These are phyloP conservation scores for Salarias fasciatus DNA, from an alignment of 2,797 vertebrate species.

Conservation along the genomic window DNA sequence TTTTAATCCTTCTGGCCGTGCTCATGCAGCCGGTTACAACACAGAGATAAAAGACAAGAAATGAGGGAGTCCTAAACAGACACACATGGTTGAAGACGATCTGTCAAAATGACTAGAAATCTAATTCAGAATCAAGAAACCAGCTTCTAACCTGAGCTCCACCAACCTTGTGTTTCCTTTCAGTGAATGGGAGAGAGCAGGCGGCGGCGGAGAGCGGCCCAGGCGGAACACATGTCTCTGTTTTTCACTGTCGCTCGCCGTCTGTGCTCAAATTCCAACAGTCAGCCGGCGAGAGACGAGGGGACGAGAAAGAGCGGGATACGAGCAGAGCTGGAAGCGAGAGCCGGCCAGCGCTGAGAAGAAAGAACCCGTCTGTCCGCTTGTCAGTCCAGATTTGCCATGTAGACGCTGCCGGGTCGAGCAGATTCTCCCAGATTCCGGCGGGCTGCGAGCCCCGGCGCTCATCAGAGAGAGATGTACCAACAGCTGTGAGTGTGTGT, in stretches of 20 bases:
- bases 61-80: background rate
- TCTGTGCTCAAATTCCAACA: conserved; percentile 48
- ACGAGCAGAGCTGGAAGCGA: conserved; percentile 9
- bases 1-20: conserved; percentile 13
- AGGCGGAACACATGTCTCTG: conserved; percentile 73
- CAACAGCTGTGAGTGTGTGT: conserved; percentile 77
- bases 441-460: background rate
- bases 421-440: conserved; percentile 49
- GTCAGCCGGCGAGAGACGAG: conserved; percentile 18
- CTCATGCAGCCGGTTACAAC: background rate
- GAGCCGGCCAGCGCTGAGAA: conserved; percentile 15
- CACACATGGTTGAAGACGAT: background rate
- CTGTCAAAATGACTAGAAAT: background rate
- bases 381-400: conserved; percentile 38
- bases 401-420: conserved; percentile 32
- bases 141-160: conserved; percentile 20
- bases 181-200: conserved; percentile 62
- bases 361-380: conserved; percentile 47
- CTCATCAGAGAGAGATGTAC: conserved; percentile 55
- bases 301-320: conserved; percentile 28
- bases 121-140: background rate
- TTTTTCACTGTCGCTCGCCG: conserved; percentile 34
- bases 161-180: conserved; percentile 72
- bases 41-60: conserved; percentile 15
- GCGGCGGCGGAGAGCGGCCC: conserved; percentile 50